Conservation (phyloP, 2,113 vertebrate genomes). For the Cathartes aura region DNA sequence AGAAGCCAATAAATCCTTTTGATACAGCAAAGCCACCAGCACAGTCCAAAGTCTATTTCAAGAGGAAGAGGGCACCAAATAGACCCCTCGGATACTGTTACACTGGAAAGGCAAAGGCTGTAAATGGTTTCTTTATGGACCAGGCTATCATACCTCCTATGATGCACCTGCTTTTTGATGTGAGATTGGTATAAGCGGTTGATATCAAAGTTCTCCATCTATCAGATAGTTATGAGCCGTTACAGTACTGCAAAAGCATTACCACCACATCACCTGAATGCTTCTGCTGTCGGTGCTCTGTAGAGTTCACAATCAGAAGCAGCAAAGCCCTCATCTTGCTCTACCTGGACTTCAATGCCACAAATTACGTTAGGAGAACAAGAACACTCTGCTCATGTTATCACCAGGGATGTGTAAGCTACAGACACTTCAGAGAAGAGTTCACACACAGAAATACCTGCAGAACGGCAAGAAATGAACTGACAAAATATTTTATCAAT, state of each 20-base stretch:
- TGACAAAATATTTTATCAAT: neutral
- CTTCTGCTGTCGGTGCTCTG: neutral
- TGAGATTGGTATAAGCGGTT: neutral
- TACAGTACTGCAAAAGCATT: neutral
- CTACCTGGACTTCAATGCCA: neutral
- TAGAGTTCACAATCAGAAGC: neutral
- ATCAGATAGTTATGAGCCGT: neutral
- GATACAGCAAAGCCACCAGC: neutral
- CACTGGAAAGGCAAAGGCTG: neutral
- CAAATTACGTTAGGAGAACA: neutral
- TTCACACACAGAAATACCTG: neutral
- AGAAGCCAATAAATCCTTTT: neutral
- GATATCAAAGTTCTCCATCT: accelerated
- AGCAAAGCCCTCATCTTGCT: neutral
- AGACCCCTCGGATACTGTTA: neutral
- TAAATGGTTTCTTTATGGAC: neutral
- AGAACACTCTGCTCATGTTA: neutral
- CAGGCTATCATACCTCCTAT: neutral
- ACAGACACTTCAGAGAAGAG: neutral
- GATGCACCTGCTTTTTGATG: neutral
- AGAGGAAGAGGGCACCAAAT: neutral
- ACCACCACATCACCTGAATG: neutral
- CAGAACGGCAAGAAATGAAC: neutral
- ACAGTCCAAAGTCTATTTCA: neutral
- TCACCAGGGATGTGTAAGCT: neutral